Evolutionary conservation across 2,113 vertebrate genomes (phyloP).

Genomic region (Thamnophis sirtalis): DNA sequence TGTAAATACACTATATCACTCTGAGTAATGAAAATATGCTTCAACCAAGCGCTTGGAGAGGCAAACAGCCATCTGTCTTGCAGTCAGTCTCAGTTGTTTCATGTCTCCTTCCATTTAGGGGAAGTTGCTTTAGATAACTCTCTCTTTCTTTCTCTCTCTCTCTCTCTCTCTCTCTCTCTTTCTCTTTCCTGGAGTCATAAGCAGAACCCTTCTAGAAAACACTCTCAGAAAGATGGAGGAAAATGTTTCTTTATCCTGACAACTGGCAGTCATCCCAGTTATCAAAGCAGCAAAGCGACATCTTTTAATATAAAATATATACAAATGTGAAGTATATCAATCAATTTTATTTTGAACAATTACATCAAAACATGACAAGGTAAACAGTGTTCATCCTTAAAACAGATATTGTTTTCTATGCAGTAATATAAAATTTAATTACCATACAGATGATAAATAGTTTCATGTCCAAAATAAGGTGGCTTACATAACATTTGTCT

Average conservation of each 20-base stretch:
- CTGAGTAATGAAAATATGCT: conserved; percentile 50
- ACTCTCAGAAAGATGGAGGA: neutral
- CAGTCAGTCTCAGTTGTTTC: conserved; percentile 46
- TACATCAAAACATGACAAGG: neutral
- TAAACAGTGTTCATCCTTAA: neutral
- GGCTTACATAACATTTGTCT: neutral
- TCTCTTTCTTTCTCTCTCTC: conserved; percentile 17
- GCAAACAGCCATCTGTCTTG: conserved; percentile 60
- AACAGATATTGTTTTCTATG: neutral
- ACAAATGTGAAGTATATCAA: neutral
- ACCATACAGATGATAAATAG: neutral
- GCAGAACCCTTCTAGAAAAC: neutral
- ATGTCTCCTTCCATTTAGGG: conserved; percentile 54
- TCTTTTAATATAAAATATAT: neutral
- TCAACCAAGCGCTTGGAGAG: conserved; percentile 49
- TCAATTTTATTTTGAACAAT: neutral
- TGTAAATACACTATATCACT: conserved; percentile 57
- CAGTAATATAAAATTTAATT: neutral
- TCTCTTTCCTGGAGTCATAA: conserved; percentile 35
- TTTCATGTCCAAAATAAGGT: neutral
- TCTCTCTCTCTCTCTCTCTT: conserved; percentile 38
- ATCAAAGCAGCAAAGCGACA: neutral
- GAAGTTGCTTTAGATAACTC: conserved; percentile 33
- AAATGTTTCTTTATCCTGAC: neutral
- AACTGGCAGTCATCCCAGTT: neutral